These are phyloP conservation scores for Siniperca obscura DNA, from an alignment of 2,797 vertebrate species.

Conservation along the genomic window DNA sequence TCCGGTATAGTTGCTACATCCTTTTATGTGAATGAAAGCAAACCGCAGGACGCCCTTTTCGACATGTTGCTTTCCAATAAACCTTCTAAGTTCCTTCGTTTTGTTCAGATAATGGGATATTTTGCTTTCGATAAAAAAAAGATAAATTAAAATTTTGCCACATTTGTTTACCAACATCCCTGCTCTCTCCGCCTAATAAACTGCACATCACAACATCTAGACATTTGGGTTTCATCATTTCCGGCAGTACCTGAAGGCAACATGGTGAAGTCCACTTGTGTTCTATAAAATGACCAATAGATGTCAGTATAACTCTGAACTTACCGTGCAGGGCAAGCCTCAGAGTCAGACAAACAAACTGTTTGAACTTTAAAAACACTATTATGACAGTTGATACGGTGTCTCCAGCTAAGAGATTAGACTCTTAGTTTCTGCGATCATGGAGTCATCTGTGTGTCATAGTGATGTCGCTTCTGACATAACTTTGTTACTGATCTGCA, in stretches of 20 bases:
- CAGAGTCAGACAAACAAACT: neutral
- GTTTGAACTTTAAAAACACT: neutral
- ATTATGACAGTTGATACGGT: neutral
- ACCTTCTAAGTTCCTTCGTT: no score
- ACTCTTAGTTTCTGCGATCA: neutral
- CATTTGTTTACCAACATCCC: neutral
- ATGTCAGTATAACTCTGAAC: constrained; percentile 47
- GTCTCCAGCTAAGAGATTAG: accelerated
- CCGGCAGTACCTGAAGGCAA: constrained; percentile 27
- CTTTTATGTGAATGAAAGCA: neutral
- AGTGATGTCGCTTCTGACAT: neutral
- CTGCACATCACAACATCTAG: neutral
- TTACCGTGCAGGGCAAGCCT: neutral
- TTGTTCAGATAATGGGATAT: neutral
- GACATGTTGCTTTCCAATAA: neutral
- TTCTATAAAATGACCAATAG: constrained; percentile 53
- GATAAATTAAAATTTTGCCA: neutral
- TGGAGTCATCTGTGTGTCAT: no score
- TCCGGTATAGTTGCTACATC: no score
- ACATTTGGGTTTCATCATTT: neutral
- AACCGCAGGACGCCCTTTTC: neutral
- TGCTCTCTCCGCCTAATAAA: neutral
- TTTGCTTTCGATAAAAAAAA: neutral
- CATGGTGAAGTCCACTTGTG: neutral
- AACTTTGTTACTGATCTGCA: neutral